phyloP scores from a whole-genome alignment of 2,113 vertebrate genomes.

The Piprites chloris region DNA sequence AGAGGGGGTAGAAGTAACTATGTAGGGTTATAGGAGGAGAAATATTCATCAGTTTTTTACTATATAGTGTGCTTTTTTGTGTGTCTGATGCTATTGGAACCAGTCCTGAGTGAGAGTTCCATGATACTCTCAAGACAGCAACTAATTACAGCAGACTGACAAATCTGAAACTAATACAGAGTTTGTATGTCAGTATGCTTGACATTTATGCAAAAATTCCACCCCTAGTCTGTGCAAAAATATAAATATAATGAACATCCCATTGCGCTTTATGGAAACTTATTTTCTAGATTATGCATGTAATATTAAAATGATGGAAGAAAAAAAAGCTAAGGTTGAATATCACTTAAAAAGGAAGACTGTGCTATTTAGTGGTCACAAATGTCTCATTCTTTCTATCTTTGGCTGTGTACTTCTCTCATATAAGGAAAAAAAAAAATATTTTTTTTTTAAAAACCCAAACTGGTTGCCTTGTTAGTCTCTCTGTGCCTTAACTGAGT shows the following conservation, averaged over 20 bases:
- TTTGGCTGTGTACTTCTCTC: neutral
- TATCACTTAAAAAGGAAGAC: neutral
- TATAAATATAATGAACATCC: neutral
- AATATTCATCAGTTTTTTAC: neutral
- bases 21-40: neutral
- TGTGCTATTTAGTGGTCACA: neutral
- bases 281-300: neutral
- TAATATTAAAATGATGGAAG: neutral
- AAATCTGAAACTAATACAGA: neutral
- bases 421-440: neutral
- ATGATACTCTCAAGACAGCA: neutral
- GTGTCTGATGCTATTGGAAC: neutral
- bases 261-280: neutral
- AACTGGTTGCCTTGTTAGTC: fast-evolving
- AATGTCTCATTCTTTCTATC: neutral
- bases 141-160: neutral
- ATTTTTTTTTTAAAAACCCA: neutral
- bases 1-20: neutral
- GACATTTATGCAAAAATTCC: neutral
- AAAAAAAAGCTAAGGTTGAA: neutral
- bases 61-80: neutral
- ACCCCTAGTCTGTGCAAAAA: neutral
- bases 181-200: neutral
- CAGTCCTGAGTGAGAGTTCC: neutral
- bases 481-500: neutral